A percentile compares a stretch with the other conserved stretches of the same genome.
Conservation (phyloP, 2,113 vertebrate species). For the Anguilla rostrata region DNA sequence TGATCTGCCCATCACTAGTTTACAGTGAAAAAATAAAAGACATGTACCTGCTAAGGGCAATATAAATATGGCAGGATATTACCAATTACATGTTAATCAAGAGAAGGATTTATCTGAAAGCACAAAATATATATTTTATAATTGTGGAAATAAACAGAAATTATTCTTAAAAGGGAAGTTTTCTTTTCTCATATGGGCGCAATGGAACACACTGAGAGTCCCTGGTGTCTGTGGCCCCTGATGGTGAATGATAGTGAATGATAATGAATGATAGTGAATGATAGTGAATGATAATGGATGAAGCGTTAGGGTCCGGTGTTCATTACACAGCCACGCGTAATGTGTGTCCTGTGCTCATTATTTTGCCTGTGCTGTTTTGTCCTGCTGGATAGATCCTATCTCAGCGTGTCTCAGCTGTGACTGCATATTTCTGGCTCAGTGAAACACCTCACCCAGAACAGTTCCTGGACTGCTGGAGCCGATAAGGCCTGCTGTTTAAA, state of each 20-base stretch:
- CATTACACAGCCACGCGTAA: not conserved
- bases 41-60: too few species aligned
- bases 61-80: too few species aligned
- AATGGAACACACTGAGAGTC: too few species aligned
- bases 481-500: slow-evolving; percentile 27
- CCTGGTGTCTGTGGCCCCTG: too few species aligned
- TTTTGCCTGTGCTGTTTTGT: not conserved
- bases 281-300: too few species aligned
- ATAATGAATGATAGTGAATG: too few species aligned
- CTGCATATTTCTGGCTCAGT: not conserved
- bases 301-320: too few species aligned
- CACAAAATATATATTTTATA: not conserved
- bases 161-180: not conserved
- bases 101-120: not conserved
- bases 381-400: not conserved
- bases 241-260: too few species aligned
- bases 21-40: too few species aligned
- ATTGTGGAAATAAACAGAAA: not conserved
- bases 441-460: not conserved
- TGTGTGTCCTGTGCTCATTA: not conserved
- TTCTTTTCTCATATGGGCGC: too few species aligned
- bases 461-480: not conserved
- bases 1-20: too few species aligned
- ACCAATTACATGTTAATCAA: not conserved
- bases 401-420: not conserved